These are phyloP conservation scores for Sapajus apella DNA, from an alignment of 2,113 vertebrate species.

Conservation along the genomic window DNA sequence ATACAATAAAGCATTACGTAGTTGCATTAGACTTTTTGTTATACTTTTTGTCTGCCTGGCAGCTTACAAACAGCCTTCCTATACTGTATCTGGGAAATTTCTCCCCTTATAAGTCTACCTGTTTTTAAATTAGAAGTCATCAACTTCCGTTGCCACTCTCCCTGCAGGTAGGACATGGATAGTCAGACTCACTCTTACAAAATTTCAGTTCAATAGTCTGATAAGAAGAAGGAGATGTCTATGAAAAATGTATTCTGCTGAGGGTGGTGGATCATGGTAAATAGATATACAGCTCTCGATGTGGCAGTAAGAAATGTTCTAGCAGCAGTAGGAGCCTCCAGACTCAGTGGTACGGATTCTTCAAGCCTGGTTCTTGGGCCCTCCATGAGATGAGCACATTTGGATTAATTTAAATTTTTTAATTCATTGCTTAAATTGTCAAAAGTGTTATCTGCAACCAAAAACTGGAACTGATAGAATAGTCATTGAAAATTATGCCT, in stretches of 20 bases:
- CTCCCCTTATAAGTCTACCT: not conserved
- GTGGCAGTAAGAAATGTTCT: not conserved
- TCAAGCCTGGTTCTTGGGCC: not conserved
- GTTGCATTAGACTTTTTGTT: not conserved
- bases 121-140: not conserved
- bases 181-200: not conserved
- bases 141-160: not conserved
- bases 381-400: not conserved
- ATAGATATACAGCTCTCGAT: not conserved
- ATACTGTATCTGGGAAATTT: not conserved
- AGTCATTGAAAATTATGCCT: not conserved
- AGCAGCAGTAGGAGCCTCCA: too few species aligned
- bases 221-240: not conserved
- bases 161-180: not conserved
- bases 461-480: not conserved
- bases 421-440: not conserved
- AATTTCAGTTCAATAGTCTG: not conserved
- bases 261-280: not conserved
- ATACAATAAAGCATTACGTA: not conserved
- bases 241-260: not conserved
- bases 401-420: not conserved
- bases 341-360: not conserved
- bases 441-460: not conserved
- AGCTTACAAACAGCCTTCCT: not conserved
- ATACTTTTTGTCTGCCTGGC: not conserved